Conservation (phyloP, 2,113 vertebrate genomes). For the Peromyscus californicus region DNA sequence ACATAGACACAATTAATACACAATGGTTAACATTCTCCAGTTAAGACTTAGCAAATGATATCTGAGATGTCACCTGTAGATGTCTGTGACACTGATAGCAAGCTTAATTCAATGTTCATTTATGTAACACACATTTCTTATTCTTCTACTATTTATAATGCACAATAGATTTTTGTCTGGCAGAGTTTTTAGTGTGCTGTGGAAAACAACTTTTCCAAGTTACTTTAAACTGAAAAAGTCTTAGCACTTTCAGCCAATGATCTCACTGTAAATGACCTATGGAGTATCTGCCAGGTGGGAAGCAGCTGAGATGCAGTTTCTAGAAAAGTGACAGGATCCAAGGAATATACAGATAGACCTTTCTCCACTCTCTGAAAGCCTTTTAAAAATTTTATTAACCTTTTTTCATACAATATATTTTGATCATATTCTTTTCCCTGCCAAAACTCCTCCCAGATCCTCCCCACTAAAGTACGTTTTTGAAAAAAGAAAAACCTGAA, state of each 20-base stretch:
- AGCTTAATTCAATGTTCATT: slow-evolving; percentile 52
- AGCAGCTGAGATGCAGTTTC: background rate
- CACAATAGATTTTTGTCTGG: slow-evolving; percentile 1
- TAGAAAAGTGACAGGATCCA: background rate
- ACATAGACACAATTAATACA: slow-evolving; percentile 71
- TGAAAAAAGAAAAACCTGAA: background rate
- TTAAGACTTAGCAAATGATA: slow-evolving; percentile 21
- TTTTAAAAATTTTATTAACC: background rate
- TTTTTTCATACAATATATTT: background rate
- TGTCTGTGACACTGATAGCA: background rate
- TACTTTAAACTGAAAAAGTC: slow-evolving; percentile 27
- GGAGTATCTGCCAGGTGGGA: background rate
- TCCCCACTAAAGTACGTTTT: background rate
- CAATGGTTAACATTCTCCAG: background rate
- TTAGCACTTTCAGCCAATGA: slow-evolving; percentile 43
- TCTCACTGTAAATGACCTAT: background rate
- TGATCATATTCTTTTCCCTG: background rate
- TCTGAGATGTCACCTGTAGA: background rate
- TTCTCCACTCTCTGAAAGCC: background rate
- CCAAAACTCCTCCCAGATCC: background rate
- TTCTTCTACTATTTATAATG: background rate
- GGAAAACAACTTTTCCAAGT: slow-evolving; percentile 30
- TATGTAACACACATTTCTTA: slow-evolving; percentile 30
- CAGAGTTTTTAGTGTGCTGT: background rate
- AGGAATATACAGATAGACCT: background rate